Base-by-base conservation (phyloP, 2,797 vertebrate genomes). In the Sebastes melanostomus region DNA sequence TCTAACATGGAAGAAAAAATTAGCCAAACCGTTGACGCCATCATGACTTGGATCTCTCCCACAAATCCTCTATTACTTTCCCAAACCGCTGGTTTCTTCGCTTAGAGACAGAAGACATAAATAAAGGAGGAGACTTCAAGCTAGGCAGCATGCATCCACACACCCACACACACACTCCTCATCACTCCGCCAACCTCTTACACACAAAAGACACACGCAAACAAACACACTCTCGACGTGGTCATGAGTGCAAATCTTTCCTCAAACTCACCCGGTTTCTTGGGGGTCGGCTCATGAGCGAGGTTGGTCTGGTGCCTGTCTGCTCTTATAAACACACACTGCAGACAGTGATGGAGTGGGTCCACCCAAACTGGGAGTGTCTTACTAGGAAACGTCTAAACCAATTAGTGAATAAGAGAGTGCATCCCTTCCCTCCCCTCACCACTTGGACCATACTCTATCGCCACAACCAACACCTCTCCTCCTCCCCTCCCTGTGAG, bases 281-380 rank as follows among this genome's bases (percentile, higher is more conserved):
- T 67, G 94, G 92, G 94, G 92, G 81, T 93, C 96, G 94, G 96
- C 96, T 97, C 94, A 93, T 95, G 94, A 93, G 93, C 93, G 72
- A 89, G 85, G 86, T 81, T 92, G 36, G 76, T 68, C 85, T 76
- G 90, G 83, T 86, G 71, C 71, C 89, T 78, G 85, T 77, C 91
- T 67, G 86, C 89, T 88, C 93, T 96, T 96, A 95, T 96, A 96
- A 93, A 94, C 87, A 89, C 92, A 83, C 87, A 91, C 87, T 92
- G 91, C 87, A 79, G 90, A 85, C 88, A 78, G 88, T 70, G 71
- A 84, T 88, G 89, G 22, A 89, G 88, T 70, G 71, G 93, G 91
- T 94, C 95, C 92, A 95, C 96, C 94, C 91, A 88, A 90, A 95
- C 92, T 91, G 95, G 95, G 97, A 97, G 98, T 97, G 97, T 97